Percentiles rank a stretch among this genome's conserved stretches.
Evolutionary conservation across 2,797 vertebrate species (phyloP).

Genomic region (Myotis planiceps): DNA sequence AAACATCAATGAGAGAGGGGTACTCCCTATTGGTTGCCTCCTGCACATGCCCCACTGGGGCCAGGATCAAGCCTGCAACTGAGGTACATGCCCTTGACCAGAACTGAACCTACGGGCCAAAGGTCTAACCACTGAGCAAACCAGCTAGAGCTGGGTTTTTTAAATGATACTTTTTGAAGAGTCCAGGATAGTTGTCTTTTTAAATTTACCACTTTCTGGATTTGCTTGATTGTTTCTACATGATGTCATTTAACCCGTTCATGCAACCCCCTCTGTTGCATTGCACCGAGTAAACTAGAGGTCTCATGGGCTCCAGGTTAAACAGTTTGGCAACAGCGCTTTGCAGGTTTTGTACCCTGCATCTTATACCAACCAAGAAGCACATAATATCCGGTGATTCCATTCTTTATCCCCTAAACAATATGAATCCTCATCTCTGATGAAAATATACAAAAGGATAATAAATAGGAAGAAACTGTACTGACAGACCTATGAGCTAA

Average conservation of each 20-base stretch:
- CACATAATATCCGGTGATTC: background rate
- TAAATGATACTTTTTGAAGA: background rate
- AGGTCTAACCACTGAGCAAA: no score
- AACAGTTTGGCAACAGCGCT: rapidly evolving
- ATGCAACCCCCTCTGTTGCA: background rate
- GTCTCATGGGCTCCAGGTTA: background rate
- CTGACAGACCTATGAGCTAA: background rate
- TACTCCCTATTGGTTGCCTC: no score
- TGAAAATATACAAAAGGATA: background rate
- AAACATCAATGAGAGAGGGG: no score
- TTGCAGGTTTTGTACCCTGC: background rate
- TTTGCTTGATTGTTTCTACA: background rate
- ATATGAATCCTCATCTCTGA: background rate
- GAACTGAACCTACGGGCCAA: no score
- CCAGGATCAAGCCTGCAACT: no score
- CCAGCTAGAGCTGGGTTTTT: background rate
- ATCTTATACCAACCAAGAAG: background rate
- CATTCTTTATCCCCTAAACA: background rate
- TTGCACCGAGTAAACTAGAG: background rate
- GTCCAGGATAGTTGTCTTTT: background rate
- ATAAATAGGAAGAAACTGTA: background rate
- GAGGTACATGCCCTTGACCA: no score
- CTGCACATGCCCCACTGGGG: no score
- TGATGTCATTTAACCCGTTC: background rate
- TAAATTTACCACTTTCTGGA: background rate